Percentiles rank a stretch among this genome's conserved stretches.
Conservation (phyloP, 2,797 vertebrate genomes). For the Danio jaintianensis region DNA sequence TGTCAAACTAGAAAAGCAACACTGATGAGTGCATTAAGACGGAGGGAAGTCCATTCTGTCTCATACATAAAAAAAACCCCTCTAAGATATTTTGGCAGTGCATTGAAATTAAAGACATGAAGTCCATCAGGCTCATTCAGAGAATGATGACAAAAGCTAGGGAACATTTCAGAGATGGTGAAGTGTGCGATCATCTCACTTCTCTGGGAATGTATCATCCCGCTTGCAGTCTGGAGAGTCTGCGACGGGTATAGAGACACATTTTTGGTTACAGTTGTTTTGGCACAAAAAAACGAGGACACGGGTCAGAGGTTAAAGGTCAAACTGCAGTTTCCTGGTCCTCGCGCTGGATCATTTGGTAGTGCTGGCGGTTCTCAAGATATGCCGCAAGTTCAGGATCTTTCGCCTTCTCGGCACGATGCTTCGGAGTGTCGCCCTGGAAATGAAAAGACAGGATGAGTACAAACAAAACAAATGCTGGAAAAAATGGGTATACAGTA, state of each 20-base stretch:
- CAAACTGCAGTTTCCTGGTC: slow-evolving; percentile 96
- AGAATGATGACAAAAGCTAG: slow-evolving; percentile 29
- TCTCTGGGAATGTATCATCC: slow-evolving; percentile 12
- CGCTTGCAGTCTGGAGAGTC: slow-evolving; percentile 13
- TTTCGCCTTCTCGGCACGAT: slow-evolving; percentile 90
- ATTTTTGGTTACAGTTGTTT: slow-evolving; percentile 48
- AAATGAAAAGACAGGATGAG: slow-evolving; percentile 29
- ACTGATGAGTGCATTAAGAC: slow-evolving; percentile 35
- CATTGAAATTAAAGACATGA: slow-evolving; percentile 49
- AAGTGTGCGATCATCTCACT: background rate
- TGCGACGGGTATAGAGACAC: slow-evolving; percentile 1
- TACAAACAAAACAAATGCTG: background rate
- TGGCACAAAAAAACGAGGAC: slow-evolving; percentile 52
- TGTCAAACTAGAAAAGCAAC: slow-evolving; percentile 44
- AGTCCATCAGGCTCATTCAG: slow-evolving; percentile 27
- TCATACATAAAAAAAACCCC: slow-evolving; percentile 20
- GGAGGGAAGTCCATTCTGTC: slow-evolving; percentile 26
- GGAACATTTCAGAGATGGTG: slow-evolving; percentile 21
- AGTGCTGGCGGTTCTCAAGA: slow-evolving; percentile 94
- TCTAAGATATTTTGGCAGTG: slow-evolving; percentile 55
- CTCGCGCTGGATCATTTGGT: slow-evolving; percentile 96
- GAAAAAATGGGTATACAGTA: background rate
- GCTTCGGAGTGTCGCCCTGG: slow-evolving; percentile 93
- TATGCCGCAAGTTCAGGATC: slow-evolving; percentile 92
- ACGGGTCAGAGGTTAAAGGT: slow-evolving; percentile 66